These are phyloP conservation scores for Heterocephalus glaber DNA, from an alignment of 2,113 vertebrate genomes.

Conservation along the genomic window DNA sequence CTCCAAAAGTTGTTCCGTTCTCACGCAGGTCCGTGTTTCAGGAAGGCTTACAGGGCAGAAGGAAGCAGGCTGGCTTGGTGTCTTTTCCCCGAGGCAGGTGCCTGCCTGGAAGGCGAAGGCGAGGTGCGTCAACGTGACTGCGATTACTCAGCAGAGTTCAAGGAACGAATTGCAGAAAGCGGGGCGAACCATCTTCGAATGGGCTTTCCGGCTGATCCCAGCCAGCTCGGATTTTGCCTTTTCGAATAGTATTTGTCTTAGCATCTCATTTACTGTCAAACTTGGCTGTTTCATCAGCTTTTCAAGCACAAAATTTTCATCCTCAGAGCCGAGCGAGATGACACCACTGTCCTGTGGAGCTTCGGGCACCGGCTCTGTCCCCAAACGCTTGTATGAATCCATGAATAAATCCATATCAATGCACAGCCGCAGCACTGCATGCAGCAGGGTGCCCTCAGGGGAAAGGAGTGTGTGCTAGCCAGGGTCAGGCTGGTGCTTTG, in stretches of 20 bases:
- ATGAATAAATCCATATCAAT: constrained; percentile 23
- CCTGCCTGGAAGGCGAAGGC: neutral
- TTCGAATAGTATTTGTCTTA: neutral
- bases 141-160: neutral
- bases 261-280: constrained; percentile 50
- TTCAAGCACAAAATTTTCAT: neutral
- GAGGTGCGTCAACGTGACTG: neutral
- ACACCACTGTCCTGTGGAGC: neutral
- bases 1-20: neutral
- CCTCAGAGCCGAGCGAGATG: neutral
- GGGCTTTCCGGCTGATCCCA: neutral
- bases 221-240: constrained; percentile 31
- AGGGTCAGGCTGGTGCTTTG: neutral
- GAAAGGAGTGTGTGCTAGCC: neutral
- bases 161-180: neutral
- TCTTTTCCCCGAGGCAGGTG: neutral
- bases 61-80: neutral
- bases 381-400: neutral
- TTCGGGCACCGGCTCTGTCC: neutral
- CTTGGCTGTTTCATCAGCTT: constrained; percentile 24
- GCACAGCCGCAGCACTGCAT: neutral
- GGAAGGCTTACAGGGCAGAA: neutral
- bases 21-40: neutral
- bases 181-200: neutral
- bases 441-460: neutral